Base-by-base conservation (phyloP, 53 echinoderm and acorn worm species). In the Crossaster papposus region DNA sequence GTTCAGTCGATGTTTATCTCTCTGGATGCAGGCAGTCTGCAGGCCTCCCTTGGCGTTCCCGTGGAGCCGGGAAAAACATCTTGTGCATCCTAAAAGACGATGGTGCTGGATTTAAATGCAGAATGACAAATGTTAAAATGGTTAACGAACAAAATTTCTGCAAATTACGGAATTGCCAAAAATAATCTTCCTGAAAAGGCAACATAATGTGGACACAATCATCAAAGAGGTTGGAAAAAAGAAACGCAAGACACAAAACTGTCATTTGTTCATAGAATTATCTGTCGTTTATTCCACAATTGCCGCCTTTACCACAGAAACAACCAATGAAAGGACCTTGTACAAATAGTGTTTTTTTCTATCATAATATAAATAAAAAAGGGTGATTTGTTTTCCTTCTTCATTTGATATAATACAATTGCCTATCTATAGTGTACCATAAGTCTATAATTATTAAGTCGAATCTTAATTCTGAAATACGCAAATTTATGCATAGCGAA, bases 401-500 rank as follows among this genome's bases (percentile, higher is more conserved):
- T 54, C 29, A 58, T 77, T 35, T 87, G 62, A 87, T 64, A 53
- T 77, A 77, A 80, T 80, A 80, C 58, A 54, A 3, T 51, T 80
- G 36, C 32, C 80, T 75, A 77, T 87, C 75, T 76, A 54, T 62
- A 87, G 64, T 87, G 77, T 87, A 87, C 77, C 76, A 72, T 63
- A 18, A 54, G 63, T 76, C 64, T 77, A 76, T 63, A 36, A 20
- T 72, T 30, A 87, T 23, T n/a, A 75, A 75, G 55, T 87, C 36
- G 36, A 44, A 9, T 44, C 44, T 44, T 9, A 44, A 44, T 44
- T 87, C 23, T 76, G 76, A 32, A 87, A 77, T 87, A 87, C 12
- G 87, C 87, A 87, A 77, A 31, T n/a, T 82, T 64, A 87, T 87
- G 87, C 87, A 87, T 87, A 87, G 87, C 87, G 58, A 87, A 87